These are phyloP conservation scores for Pteruthius melanotis DNA, from an alignment of 2,113 vertebrate species.

Conservation along the genomic window DNA sequence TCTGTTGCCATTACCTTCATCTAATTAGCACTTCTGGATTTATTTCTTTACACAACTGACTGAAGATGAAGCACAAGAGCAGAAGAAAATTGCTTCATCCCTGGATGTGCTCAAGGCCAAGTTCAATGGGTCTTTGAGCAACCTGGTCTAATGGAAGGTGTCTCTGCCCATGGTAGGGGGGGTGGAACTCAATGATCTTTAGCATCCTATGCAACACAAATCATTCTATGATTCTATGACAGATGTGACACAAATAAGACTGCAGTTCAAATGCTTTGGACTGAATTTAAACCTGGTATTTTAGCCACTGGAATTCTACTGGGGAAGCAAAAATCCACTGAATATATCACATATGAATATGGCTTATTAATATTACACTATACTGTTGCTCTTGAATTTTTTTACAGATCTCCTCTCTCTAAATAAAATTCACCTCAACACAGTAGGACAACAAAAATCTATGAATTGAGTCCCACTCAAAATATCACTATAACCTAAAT, in stretches of 20 bases:
- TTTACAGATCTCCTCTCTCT: background rate
- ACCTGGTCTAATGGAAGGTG: background rate
- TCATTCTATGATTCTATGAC: background rate
- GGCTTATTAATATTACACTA: background rate
- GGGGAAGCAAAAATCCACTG: background rate
- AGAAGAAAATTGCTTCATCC: background rate
- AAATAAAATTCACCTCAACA: background rate
- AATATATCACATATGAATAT: background rate
- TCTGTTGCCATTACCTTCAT: background rate
- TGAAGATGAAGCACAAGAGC: background rate
- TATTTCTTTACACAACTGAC: background rate
- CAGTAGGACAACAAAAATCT: background rate
- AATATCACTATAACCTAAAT: background rate
- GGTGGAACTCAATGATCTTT: background rate
- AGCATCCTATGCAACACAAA: background rate
- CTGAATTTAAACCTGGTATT: background rate
- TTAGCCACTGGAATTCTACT: background rate
- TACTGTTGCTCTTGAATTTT: background rate
- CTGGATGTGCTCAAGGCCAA: background rate
- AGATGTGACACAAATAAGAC: background rate
- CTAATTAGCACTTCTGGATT: slow-evolving; percentile 2
- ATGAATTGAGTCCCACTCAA: background rate
- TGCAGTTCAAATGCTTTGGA: background rate
- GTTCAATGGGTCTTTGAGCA: background rate
- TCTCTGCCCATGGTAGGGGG: background rate